phyloP scores from a whole-genome alignment of 1,140 invertebrate species.

The Drosophila pachea region DNA sequence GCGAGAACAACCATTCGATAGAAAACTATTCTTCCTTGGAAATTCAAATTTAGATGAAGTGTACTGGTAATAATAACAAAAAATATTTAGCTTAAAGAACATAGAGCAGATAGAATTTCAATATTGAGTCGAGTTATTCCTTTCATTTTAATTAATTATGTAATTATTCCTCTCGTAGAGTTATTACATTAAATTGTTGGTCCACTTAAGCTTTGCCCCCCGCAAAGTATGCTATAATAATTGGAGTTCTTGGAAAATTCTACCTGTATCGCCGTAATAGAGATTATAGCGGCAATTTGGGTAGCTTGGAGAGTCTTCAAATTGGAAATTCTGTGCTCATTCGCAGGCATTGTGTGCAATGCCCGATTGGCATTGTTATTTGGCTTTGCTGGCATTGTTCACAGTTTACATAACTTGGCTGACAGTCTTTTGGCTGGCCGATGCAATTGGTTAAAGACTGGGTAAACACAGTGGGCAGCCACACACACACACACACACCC shows the following conservation, averaged over 20 bases:
- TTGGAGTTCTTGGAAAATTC: background rate
- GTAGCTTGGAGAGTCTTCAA: background rate
- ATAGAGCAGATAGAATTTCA: too few relatives aligned
- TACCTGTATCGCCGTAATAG: background rate
- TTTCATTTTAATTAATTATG: too few relatives aligned
- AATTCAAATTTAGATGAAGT: too few relatives aligned
- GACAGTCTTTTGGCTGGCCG: slow-evolving; percentile 31
- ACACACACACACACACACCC: slow-evolving; percentile 9
- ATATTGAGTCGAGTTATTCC: too few relatives aligned
- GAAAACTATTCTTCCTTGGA: too few relatives aligned
- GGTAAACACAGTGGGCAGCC: slow-evolving; percentile 34
- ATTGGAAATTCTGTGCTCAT: slow-evolving; percentile 9
- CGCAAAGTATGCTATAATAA: background rate
- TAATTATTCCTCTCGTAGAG: too few relatives aligned
- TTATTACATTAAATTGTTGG: too few relatives aligned
- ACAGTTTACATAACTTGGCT: slow-evolving; percentile 31
- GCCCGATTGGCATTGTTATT: slow-evolving; percentile 7
- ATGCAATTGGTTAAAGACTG: slow-evolving; percentile 30
- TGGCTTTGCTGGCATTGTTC: slow-evolving; percentile 33
- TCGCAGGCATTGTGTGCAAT: slow-evolving; percentile 8
- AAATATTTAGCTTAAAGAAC: too few relatives aligned
- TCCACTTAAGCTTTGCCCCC: too few relatives aligned
- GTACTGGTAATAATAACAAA: too few relatives aligned
- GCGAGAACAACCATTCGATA: too few relatives aligned
- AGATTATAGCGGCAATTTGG: background rate